A percentile compares a stretch with the other conserved stretches of the same genome.
Evolutionary conservation across 2,113 vertebrate species (phyloP).

Genomic region (Coptodon bakossiorum): DNA sequence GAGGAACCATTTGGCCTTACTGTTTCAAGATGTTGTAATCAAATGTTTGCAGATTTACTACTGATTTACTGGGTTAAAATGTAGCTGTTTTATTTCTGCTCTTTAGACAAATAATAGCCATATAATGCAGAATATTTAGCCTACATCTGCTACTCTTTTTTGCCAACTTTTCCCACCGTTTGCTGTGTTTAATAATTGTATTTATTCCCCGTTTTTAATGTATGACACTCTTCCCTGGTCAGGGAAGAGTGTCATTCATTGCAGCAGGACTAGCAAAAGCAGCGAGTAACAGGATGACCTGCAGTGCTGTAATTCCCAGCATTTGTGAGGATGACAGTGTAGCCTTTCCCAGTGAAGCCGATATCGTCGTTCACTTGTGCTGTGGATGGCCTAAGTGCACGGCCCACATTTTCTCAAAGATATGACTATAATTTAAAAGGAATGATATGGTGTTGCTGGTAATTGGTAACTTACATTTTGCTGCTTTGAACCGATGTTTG

Average conservation of each 20-base stretch:
- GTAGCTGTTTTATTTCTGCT: neutral
- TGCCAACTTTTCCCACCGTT: neutral
- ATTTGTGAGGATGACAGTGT: slow-evolving; percentile 28
- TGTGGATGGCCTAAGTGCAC: slow-evolving; percentile 19
- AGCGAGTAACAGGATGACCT: neutral
- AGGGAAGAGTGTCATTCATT: neutral
- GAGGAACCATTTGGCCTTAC: neutral
- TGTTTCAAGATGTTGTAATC: neutral
- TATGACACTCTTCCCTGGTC: neutral
- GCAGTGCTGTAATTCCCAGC: slow-evolving; percentile 23
- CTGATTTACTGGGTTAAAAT: neutral
- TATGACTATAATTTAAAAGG: slow-evolving; percentile 29
- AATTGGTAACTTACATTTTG: slow-evolving; percentile 14
- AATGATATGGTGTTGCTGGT: slow-evolving; percentile 15
- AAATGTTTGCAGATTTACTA: neutral
- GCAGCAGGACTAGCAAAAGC: neutral
- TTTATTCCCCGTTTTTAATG: neutral
- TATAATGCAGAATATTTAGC: neutral
- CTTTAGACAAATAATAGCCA: neutral
- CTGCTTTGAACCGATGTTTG: slow-evolving; percentile 1
- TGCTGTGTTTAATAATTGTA: neutral
- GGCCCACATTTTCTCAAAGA: slow-evolving; percentile 12
- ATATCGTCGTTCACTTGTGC: slow-evolving; percentile 27
- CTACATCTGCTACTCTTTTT: neutral
- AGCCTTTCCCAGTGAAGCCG: neutral